phyloP scores from a whole-genome alignment of 1,140 invertebrate genomes.

The Lasaia peninsularis region DNA sequence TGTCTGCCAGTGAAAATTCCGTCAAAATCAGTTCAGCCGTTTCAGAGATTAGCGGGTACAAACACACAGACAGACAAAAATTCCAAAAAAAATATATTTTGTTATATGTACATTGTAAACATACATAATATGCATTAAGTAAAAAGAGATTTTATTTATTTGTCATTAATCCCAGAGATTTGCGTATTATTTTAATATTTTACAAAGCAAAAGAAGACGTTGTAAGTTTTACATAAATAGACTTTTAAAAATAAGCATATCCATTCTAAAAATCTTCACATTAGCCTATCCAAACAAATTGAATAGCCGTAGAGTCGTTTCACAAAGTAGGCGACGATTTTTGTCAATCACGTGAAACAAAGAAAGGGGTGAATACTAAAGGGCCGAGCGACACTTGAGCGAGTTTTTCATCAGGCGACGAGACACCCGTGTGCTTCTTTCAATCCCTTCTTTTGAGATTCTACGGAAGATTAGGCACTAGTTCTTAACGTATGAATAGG shows the following conservation, averaged over 20 bases:
- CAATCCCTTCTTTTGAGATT: conserved; percentile 69
- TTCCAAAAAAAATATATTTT: no score
- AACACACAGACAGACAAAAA: no score
- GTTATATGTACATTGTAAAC: no score
- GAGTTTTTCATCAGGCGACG: conserved; percentile 63
- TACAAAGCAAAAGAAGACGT: neutral
- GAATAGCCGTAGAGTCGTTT: conserved; percentile 31
- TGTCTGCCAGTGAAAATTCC: no score
- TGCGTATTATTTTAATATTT: no score
- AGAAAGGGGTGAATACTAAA: conserved; percentile 70
- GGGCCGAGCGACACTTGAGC: conserved; percentile 56
- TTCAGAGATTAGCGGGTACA: no score
- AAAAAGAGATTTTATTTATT: neutral
- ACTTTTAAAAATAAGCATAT: neutral
- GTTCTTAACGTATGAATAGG: conserved; percentile 49
- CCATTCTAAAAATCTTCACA: conserved; percentile 13
- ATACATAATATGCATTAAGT: no score
- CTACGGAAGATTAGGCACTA: conserved; percentile 71
- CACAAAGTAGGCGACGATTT: conserved; percentile 50
- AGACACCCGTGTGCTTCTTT: conserved; percentile 59
- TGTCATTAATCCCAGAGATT: no score
- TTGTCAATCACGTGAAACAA: conserved; percentile 69
- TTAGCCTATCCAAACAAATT: conserved; percentile 37
- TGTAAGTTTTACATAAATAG: neutral
- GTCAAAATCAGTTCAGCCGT: no score